Conservation (phyloP, 2,113 vertebrate genomes). For the Psittacula cyanocephala region DNA sequence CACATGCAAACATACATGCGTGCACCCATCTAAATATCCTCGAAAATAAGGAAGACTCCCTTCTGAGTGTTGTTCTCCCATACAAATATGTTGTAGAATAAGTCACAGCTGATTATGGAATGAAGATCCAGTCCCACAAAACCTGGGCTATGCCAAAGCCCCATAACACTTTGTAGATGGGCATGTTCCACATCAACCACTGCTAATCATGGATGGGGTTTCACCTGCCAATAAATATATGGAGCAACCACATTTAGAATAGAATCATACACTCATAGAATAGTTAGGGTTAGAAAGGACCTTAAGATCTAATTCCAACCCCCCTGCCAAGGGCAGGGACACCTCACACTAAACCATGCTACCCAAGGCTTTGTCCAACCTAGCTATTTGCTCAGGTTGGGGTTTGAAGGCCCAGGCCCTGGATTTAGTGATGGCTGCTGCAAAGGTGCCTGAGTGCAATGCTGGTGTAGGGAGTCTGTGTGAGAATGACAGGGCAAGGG, state of each 20-base stretch:
- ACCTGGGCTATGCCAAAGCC: neutral
- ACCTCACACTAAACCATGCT: too few relatives aligned
- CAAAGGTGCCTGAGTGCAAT: neutral
- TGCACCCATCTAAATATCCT: too few relatives aligned
- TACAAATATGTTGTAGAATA: rapidly evolving
- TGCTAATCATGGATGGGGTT: neutral
- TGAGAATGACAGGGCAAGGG: neutral
- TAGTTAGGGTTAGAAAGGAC: too few relatives aligned
- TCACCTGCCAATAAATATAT: neutral
- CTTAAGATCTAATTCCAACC: too few relatives aligned
- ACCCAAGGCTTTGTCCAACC: too few relatives aligned
- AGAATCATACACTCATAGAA: too few relatives aligned
- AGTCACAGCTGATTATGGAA: neutral
- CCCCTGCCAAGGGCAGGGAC: too few relatives aligned
- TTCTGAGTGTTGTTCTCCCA: neutral
- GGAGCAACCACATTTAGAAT: neutral
- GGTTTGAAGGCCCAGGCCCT: neutral
- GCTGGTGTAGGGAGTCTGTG: neutral
- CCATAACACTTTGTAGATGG: rapidly evolving
- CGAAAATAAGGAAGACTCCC: neutral
- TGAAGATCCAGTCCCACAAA: neutral
- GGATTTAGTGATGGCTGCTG: neutral
- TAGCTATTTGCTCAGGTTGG: rapidly evolving
- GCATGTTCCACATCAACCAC: rapidly evolving
- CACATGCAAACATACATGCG: rapidly evolving